These are phyloP conservation scores for Herminia tarsipennalis DNA, from an alignment of 2,888 invertebrate genomes.

Conservation along the genomic window DNA sequence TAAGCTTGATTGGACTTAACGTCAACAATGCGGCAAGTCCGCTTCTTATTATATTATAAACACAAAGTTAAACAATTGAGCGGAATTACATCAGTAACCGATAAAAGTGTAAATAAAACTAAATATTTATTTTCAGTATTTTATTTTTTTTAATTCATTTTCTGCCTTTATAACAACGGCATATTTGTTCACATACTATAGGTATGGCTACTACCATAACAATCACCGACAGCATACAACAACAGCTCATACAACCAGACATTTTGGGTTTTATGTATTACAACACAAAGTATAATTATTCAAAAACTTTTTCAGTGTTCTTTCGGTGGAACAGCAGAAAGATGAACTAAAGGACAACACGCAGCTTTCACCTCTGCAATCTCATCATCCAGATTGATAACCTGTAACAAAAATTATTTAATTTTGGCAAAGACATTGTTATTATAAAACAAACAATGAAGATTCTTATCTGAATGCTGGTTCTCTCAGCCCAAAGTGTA, in stretches of 20 bases:
- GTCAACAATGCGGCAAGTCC: background rate
- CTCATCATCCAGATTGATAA: too few relatives aligned
- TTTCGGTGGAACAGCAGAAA: too few relatives aligned
- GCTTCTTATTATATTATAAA: background rate
- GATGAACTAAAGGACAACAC: too few relatives aligned
- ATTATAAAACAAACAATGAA: constrained; percentile 27
- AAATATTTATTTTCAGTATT: too few relatives aligned
- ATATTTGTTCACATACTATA: too few relatives aligned
- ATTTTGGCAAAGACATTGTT: constrained; percentile 54
- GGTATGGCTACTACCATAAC: too few relatives aligned
- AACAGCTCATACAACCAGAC: too few relatives aligned
- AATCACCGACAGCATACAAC: too few relatives aligned
- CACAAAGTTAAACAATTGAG: background rate
- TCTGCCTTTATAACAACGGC: background rate
- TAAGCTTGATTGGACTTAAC: constrained; percentile 24
- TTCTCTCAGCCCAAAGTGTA: too few relatives aligned
- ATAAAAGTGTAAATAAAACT: background rate
- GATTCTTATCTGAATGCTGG: constrained; percentile 43
- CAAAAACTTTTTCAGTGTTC: too few relatives aligned
- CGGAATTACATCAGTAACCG: background rate
- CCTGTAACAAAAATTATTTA: constrained; percentile 62
- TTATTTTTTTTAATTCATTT: background rate
- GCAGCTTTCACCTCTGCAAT: too few relatives aligned
- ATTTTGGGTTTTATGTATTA: too few relatives aligned
- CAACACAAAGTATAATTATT: background rate